Base-by-base conservation (phyloP, 2,888 invertebrate genomes). In the Torymus auratus region DNA sequence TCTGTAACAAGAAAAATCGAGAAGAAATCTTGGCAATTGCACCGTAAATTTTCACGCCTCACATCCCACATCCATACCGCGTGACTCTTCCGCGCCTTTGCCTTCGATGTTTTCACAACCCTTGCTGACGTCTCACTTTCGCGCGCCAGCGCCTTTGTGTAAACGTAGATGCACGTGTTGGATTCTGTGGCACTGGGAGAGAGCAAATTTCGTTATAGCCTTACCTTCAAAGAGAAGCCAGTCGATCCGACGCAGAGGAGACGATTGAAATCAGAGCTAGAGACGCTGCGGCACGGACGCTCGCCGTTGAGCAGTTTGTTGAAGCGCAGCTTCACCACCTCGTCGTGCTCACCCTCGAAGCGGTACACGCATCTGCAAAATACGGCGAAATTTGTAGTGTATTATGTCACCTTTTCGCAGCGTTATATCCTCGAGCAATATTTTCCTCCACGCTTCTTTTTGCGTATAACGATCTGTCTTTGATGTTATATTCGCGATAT, bases 331-430 rank as follows among this genome's bases (percentile, higher is more conserved):
- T 95, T 94, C 68, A 97, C 94, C 68, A 95, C 93, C 89, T 97
- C 96, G 68, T 96, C 96, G 72, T 95, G 94, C 86, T 95, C 95
- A 0, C 95, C 97, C 91, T 97, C 96, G 88, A 97, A 97, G 67
- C 96, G 95, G 91, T 97, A 97, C 65, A 95, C 94, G 91, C 98
- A 98, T 87, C 95, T 96, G 92, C 70, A 86, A 82, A 52, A 77
- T 23, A 82, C 17, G 80, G 15, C 3, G 3, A 28, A 7, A 3
- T 28, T 28, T 28, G 28, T 28, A 28, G 28, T 28, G 5, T 28
- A 28, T n/a, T n/a, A 4, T 28, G 28, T 28, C 28, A 28, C 7
- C 28, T 28, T 28, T 3, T 28, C 28, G 28, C 3, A 28, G 28
- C 28, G 3, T 28, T 28, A 28, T 28, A 28, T 28, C 28, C 0